Base-by-base conservation (phyloP, 2,888 invertebrate genomes). In the Prostheceraeus crozeri region DNA sequence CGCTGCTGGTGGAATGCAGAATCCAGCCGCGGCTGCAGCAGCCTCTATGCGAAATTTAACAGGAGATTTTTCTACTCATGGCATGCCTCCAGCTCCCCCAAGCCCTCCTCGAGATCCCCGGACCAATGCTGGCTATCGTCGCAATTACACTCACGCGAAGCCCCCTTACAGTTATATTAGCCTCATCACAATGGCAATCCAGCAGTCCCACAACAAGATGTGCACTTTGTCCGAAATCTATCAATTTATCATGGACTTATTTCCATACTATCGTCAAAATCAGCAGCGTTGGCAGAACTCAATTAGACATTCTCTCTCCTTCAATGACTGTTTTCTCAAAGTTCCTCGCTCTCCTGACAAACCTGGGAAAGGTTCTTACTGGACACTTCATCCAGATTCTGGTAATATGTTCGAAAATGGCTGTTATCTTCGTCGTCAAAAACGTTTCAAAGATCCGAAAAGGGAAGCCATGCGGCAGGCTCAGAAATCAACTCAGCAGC, bases 241-340 rank as follows among this genome's bases (percentile, higher is more conserved):
- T 80, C 84, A 87, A 74, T 91, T 88, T 87, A 94, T 94, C 74
- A 91, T 93, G 91, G 89, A 91, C 73, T 79, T 88, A 70, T 94
- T 94, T 76, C 93, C 93, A 56, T 94, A 89, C 80, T 94, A 94
- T 78, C 80, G 91, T 63, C 89, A 91, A 78, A 91, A 93, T 75
- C 89, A 90, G 75, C 91, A 93, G 75, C 84, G 93, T 70, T 94
- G 94, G 94, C 94, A 94, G 78, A 94, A 94, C 76, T 91, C 90
- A 0, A 94, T 94, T 66, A 82, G 94, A 63, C 93, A 94, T 73
- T 90, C 90, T 65, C 78, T 94, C 46, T 88, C 88, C 64, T 94
- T 94, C 80, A 94, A 94, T 80, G 94, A 94, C 73, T 94, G 93
- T 76, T 94, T 94, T 76, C 88, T 94, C 57, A 94, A 94, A 78